A percentile compares a stretch with the other conserved stretches of the same genome.
phyloP scores from a whole-genome alignment of 2,113 vertebrate species.

The Pterocles gutturalis region DNA sequence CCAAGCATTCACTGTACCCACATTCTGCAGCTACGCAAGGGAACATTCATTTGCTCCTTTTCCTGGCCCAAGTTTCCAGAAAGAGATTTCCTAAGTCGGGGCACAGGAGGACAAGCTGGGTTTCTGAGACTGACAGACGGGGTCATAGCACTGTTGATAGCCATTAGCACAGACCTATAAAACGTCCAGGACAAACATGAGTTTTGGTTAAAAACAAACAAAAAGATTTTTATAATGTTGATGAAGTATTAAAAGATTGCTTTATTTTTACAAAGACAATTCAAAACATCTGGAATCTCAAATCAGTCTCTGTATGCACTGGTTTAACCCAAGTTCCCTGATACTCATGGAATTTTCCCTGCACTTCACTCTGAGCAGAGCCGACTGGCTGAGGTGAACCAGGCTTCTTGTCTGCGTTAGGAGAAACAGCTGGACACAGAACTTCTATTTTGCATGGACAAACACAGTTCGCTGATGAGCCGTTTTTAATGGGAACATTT shows the following conservation, averaged over 20 bases:
- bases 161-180: background rate
- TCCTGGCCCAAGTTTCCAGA: background rate
- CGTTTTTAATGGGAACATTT: background rate
- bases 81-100: background rate
- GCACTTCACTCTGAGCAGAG: background rate
- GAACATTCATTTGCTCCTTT: slow-evolving; percentile 34
- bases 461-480: background rate
- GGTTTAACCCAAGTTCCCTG: background rate
- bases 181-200: background rate
- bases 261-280: slow-evolving; percentile 25
- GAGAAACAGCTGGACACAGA: slow-evolving; percentile 14
- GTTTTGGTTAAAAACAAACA: slow-evolving; percentile 13
- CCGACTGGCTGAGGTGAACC: slow-evolving; percentile 7
- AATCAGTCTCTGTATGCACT: background rate
- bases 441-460: background rate
- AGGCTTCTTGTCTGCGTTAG: background rate
- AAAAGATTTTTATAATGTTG: background rate
- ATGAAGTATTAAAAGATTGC: background rate
- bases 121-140: background rate
- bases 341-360: slow-evolving; percentile 38
- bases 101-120: slow-evolving; percentile 32
- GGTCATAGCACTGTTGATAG: background rate
- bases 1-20: background rate
- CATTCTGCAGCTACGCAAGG: background rate
- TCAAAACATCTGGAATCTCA: slow-evolving; percentile 45